Base-by-base conservation (phyloP, 2,888 invertebrate species). In the Abrostola triplasia region DNA sequence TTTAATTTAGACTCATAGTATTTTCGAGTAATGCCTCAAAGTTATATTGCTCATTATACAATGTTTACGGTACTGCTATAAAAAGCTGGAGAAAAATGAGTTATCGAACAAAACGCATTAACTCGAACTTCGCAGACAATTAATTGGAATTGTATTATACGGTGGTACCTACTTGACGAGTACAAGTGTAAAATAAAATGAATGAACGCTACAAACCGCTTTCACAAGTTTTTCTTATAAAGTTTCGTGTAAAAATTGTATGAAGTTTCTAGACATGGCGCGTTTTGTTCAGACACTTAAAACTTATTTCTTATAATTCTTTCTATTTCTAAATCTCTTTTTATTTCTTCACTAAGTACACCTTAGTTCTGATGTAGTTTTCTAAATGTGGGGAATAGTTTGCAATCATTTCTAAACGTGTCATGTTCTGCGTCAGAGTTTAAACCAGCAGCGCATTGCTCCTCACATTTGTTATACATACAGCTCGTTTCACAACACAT, bases 51-150 rank as follows among this genome's bases (percentile, higher is more conserved):
- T 64, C 64, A 63, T 52, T 77, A 69, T 60, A 58, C 61, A 73
- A 35, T 72, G 59, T 62, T 67, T 64, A 58, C 57, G 42, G 48
- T 61, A 57, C 51, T 52, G 40, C 49, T 41, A 42, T 61, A 40
- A 70, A 61, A 73, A 60, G 63, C 56, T 70, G 57, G 47, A 53
- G 59, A 77, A 70, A 79, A 79, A 77, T 73, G 52, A 76, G 66
- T 62, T 78, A 59, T 54, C 64, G 59, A 73, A 73, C 64, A 64
- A 76, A 76, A 68, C 65, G 55, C 70, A 67, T 76, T 79, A 70
- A 57, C 66, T 65, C 9, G 49, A 79, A 79, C 74, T 77, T 71
- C 64, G 50, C 54, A 77, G 68, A 74, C 63, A 76, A 73, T 78
- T 65, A 78, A 75, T 68, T 65, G 38, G 44, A 67, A 65, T 57